Base-by-base conservation (phyloP, 2,113 vertebrate species). In the Coptodon rendalli region DNA sequence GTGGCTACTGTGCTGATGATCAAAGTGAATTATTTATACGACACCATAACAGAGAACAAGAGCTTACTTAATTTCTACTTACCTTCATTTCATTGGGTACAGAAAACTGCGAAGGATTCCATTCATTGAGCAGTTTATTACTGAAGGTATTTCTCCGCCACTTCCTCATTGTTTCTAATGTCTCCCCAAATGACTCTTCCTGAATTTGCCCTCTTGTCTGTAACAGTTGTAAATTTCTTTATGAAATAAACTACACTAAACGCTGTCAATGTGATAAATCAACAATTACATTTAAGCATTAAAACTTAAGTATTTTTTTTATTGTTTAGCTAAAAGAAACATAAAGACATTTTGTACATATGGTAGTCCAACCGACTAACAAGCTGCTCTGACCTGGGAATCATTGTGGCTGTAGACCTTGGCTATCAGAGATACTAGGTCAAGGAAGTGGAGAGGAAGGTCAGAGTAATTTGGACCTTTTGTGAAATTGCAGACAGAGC, bases 391-490 rank as follows among this genome's bases (percentile, higher is more conserved):
- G 0, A 90, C 91, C 91, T 90, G 24, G 50, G 89, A 73, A 36
- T 68, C 19, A 7, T 3, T 61, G 34, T 48, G 79, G 31, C 71
- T 2, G 2, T 57, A 86, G 29, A 19, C 17, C 16, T 79, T 76
- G 9, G 71, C 27, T 57, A 89, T 91, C 54, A 79, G 43, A 86
- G 88, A 83, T 54, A 93, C 80, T 9, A 93, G 82, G 0, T 83
- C 8, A n/a, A 93, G 85, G 31, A 43, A 89, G 6, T 2, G 1
- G 50, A 90, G 31, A 40, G 89, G 92, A 82, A 90, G 10, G 31
- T 86, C 61, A 80, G 1, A 57, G 43, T 1, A 2, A 6, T 5
- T 2, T 92, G 82, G 34, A 3, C 1, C 52, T 79, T 52, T 87
- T 40, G 17, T 84, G 6, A 17, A 5, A 16, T 3, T 59, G 0